These are phyloP conservation scores for Halcyon badia DNA, from an alignment of 2,797 vertebrate species.

Conservation along the genomic window DNA sequence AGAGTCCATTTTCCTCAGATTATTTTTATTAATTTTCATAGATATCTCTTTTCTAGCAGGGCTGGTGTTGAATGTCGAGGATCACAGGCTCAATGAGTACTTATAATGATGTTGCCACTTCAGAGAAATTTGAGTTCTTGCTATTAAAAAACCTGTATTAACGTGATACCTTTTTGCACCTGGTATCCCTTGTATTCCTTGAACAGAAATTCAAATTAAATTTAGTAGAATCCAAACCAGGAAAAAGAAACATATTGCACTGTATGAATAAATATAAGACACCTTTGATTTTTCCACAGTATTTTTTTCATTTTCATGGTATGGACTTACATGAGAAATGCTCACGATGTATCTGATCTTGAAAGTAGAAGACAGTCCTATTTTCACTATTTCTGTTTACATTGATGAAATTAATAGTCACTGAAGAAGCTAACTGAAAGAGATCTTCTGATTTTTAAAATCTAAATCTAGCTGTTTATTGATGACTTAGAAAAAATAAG, in stretches of 20 bases:
- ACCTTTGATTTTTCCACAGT: neutral
- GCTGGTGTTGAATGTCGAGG: neutral
- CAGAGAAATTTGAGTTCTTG: neutral
- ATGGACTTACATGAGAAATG: rapidly evolving
- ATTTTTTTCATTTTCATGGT: neutral
- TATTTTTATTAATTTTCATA: neutral
- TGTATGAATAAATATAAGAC: neutral
- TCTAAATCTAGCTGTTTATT: neutral
- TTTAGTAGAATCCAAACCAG: neutral
- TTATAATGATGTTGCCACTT: neutral
- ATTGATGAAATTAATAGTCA: neutral
- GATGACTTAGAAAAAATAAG: constrained; percentile 16
- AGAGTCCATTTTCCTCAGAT: neutral
- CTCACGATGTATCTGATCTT: rapidly evolving
- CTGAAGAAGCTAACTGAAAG: neutral
- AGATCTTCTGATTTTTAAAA: neutral
- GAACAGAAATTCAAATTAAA: neutral
- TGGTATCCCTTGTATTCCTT: neutral
- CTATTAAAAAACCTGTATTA: neutral
- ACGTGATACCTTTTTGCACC: neutral
- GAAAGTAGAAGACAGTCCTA: neutral
- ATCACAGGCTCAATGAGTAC: neutral
- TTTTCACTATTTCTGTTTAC: neutral
- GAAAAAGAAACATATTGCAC: neutral
- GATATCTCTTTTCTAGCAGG: neutral